phyloP scores from a whole-genome alignment of 2,113 vertebrate species.

The Phocoena sinus region DNA sequence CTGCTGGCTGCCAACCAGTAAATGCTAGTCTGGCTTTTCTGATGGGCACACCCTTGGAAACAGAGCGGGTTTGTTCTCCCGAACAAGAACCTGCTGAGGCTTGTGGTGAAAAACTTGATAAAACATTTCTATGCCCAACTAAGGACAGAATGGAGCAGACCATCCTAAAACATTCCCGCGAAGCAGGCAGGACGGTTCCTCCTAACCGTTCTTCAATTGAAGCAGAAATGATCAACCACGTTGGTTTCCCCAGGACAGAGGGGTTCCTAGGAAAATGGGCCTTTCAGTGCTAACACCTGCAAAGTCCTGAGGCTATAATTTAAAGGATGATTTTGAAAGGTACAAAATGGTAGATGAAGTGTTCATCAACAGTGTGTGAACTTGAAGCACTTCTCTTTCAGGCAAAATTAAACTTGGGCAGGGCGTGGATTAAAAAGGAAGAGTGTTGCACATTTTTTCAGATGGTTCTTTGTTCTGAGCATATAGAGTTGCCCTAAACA shows the following conservation, averaged over 20 bases:
- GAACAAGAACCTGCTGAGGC: constrained; percentile 40
- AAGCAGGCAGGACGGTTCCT: background rate
- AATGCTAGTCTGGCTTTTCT: background rate
- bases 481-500: background rate
- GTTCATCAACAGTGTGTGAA: background rate
- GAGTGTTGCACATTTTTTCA: background rate
- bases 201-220: background rate
- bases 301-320: background rate
- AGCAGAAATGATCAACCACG: background rate
- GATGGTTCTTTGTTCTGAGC: background rate
- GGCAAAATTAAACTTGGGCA: background rate
- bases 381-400: background rate
- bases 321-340: background rate
- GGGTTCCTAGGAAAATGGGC: background rate
- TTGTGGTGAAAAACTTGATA: background rate
- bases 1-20: background rate
- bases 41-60: constrained; percentile 47
- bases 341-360: background rate
- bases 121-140: background rate
- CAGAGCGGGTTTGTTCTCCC: constrained; percentile 17
- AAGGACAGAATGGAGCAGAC: background rate
- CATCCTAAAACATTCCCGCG: background rate
- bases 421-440: background rate
- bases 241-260: background rate
- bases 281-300: background rate